These are phyloP conservation scores for Anthopleura xanthogrammica DNA, from an alignment of 92 coral and sea anemone species.

Conservation along the genomic window DNA sequence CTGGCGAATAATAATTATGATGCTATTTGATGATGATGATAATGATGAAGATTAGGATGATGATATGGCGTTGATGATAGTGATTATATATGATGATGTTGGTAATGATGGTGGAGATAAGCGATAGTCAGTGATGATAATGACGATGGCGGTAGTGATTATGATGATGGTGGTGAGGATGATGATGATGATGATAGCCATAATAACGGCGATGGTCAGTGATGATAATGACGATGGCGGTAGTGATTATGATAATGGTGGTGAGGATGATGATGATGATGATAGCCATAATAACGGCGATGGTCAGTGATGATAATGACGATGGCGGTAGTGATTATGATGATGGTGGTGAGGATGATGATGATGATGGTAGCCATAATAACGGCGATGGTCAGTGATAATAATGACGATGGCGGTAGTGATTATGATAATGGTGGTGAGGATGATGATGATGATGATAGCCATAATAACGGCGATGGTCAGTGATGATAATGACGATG, in stretches of 20 bases:
- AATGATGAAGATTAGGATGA: background rate
- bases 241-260: background rate
- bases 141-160: too few species aligned
- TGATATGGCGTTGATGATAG: too few species aligned
- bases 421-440: background rate
- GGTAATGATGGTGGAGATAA: too few species aligned
- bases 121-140: too few species aligned
- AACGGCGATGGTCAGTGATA: slow-evolving; percentile 1
- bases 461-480: background rate
- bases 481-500: background rate
- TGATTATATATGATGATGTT: too few species aligned
- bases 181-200: slow-evolving; percentile 39
- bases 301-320: slow-evolving; percentile 2
- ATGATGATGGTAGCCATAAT: background rate
- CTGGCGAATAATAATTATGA: too few species aligned
- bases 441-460: background rate
- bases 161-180: slow-evolving; percentile 10
- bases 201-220: too few species aligned
- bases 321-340: too few species aligned
- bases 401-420: background rate
- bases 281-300: background rate
- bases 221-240: too few species aligned
- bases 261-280: slow-evolving; percentile 29
- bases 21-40: too few species aligned
- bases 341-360: too few species aligned